Conservation (phyloP, 2,113 vertebrate genomes). For the Eretmochelys imbricata region DNA sequence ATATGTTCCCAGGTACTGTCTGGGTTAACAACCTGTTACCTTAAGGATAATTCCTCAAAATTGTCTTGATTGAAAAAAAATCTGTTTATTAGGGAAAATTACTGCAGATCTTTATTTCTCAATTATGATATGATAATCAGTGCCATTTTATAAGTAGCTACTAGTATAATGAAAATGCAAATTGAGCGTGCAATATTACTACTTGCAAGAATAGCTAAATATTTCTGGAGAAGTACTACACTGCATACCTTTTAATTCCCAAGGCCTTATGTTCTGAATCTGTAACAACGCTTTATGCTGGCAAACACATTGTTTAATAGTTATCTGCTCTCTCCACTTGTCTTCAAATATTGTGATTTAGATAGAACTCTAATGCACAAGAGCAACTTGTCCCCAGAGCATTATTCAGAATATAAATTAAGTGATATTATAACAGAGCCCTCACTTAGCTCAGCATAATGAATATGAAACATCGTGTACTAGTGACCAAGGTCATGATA, state of each 20-base stretch:
- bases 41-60: background rate
- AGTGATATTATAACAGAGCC: conserved; percentile 93
- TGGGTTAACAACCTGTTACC: background rate
- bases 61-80: background rate
- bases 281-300: conserved; percentile 80
- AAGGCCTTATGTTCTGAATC: conserved; percentile 59
- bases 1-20: background rate
- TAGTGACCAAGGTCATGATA: conserved; percentile 91
- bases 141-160: background rate
- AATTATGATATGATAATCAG: background rate
- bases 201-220: background rate
- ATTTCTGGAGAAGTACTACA: background rate
- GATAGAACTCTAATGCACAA: conserved; percentile 83
- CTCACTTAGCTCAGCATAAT: conserved; percentile 92
- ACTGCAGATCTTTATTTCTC: background rate
- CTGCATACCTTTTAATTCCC: conserved; percentile 41
- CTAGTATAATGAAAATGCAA: background rate
- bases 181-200: background rate
- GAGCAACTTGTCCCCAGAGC: conserved; percentile 89
- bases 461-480: conserved; percentile 94
- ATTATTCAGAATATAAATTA: conserved; percentile 96
- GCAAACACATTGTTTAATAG: conserved; percentile 84
- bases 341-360: conserved; percentile 94
- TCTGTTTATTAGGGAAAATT: rapidly evolving
- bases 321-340: conserved; percentile 88